Evolutionary conservation across 2,888 invertebrate genomes (phyloP).

Genomic region (Cosmia trapezina): DNA sequence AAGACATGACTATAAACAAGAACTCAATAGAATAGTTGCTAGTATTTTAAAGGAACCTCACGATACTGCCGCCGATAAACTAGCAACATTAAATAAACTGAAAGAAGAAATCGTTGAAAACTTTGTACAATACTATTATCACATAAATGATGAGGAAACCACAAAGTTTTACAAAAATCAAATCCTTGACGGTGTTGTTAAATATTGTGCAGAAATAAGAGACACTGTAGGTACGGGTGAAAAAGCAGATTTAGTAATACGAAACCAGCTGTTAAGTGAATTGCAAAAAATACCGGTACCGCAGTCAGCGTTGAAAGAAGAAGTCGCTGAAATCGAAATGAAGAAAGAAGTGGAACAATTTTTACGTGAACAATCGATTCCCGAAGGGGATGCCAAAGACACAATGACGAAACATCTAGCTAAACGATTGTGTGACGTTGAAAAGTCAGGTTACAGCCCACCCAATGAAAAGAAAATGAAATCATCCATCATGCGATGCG

Average conservation of each 20-base stretch:
- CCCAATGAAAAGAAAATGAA: slow-evolving; percentile 73
- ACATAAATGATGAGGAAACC: slow-evolving; percentile 68
- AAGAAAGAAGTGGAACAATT: slow-evolving; percentile 74
- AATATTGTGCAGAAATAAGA: slow-evolving; percentile 62
- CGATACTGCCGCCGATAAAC: slow-evolving; percentile 57
- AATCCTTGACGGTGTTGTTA: slow-evolving; percentile 69
- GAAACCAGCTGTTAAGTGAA: slow-evolving; percentile 78
- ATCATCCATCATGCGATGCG: slow-evolving; percentile 68
- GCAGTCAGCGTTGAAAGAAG: slow-evolving; percentile 68
- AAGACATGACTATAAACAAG: slow-evolving; percentile 73
- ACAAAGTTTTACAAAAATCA: slow-evolving; percentile 71
- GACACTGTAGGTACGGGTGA: slow-evolving; percentile 41
- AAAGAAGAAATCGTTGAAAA: slow-evolving; percentile 76
- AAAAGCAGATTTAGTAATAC: slow-evolving; percentile 66
- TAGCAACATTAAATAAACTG: slow-evolving; percentile 62
- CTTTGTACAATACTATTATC: slow-evolving; percentile 74
- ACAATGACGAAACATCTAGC: slow-evolving; percentile 70
- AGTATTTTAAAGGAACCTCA: slow-evolving; percentile 68
- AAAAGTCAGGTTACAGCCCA: slow-evolving; percentile 69
- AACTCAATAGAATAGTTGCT: slow-evolving; percentile 71
- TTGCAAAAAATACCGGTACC: slow-evolving; percentile 74
- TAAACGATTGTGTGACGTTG: slow-evolving; percentile 74
- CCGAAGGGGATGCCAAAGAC: slow-evolving; percentile 60
- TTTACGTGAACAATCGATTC: slow-evolving; percentile 64
- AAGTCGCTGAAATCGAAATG: slow-evolving; percentile 77